phyloP scores from a whole-genome alignment of 2,888 invertebrate species.

The Onthophagus sagittarius region DNA sequence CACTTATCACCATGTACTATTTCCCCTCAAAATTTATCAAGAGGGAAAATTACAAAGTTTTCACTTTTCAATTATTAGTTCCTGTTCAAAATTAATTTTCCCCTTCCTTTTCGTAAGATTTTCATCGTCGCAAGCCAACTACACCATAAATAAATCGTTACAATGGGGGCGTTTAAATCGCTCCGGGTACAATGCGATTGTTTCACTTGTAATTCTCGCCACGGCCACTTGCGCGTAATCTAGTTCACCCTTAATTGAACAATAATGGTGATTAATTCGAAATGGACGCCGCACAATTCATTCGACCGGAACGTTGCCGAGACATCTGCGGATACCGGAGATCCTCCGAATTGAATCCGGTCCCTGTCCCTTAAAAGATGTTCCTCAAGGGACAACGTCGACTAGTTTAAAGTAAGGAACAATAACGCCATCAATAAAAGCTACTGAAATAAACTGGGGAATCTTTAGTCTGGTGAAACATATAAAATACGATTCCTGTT shows the following conservation, averaged over 20 bases:
- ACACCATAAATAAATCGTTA: not conserved
- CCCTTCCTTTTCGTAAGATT: not conserved
- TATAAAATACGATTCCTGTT: not conserved
- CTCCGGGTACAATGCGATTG: not conserved
- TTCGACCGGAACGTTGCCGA: not conserved
- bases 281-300: not conserved
- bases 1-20: constrained; percentile 1
- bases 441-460: too few relatives aligned
- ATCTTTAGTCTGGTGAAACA: not conserved
- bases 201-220: not conserved
- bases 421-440: not conserved
- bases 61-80: not conserved
- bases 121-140: not conserved
- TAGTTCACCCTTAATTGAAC: not conserved
- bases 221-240: not conserved
- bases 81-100: not conserved
- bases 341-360: not conserved
- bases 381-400: not conserved
- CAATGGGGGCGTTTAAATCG: not conserved
- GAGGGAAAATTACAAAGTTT: not conserved
- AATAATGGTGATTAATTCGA: not conserved
- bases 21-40: not conserved
- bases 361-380: not conserved
- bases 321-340: not conserved
- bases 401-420: not conserved